Evolutionary conservation across 2,797 vertebrate species (phyloP), one percentile per base, ranked within the genome.

Genomic region (Melanotaenia parkinsoni): DNA sequence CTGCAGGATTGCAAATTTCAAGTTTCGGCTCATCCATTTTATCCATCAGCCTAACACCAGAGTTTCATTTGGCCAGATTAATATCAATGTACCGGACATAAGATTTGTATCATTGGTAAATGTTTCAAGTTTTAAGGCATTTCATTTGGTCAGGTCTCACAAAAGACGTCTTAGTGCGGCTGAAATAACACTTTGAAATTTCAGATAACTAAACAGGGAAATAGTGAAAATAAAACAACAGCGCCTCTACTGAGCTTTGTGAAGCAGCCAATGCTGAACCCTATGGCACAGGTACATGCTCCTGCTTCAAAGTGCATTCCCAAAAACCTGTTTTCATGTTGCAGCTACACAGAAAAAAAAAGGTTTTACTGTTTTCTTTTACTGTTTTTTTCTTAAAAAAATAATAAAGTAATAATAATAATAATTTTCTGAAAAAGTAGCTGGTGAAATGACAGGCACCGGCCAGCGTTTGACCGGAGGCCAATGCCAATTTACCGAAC

Each of bases 321-420:
- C 14, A 58, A 72, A 67, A 20, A 16, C 5, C 2, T 0, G 1
- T 26, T 62, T 67, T 66, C 28, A 33, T 60, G 30, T 13, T 3
- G 18, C 68, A 67, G 71, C 76, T 59, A 71, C 60, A 77, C 67
- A 79, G 72, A 28, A 43, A 14, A 43, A 18, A 45, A 18, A 53
- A 45, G 22, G 70, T 70, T 75, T 86, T 75, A 85, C 80, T 79
- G 73, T 56, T 71, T 61, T 65, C 82, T 69, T 85, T 72, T 58
- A 69, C 74, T 32, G 38, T 74, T 60, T 54, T 57, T 77, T 53
- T 5, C 47, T 56, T 65, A 28, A 13, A 5, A 5, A 22, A 40
- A 33, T 47, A 84, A 70, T 5, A 30, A 28, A 28, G 3, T 28
- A 28, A 4, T 28, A 28, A 28, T 28, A 28, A 28, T 28, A 50